A percentile compares a stretch with the other conserved stretches of the same genome.
Evolutionary conservation across 2,797 vertebrate genomes (phyloP).

Genomic region (Poecilia gillii): DNA sequence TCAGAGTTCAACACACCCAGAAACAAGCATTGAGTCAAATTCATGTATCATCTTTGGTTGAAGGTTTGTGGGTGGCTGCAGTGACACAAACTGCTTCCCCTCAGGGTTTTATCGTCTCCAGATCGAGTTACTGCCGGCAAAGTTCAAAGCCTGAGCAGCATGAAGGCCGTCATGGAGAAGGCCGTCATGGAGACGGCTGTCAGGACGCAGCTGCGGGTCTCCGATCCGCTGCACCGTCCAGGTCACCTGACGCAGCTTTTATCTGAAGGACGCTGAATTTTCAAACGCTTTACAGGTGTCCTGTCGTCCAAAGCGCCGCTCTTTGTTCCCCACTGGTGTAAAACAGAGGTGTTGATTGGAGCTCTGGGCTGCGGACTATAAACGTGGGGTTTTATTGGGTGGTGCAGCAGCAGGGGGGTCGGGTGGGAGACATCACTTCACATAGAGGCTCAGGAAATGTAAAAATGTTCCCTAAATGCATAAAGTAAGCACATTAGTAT

Average conservation of each 20-base stretch:
- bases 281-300: background rate
- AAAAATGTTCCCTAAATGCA: no score
- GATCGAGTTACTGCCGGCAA: constrained; percentile 3
- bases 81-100: background rate
- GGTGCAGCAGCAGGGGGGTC: no score
- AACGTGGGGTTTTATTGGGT: no score
- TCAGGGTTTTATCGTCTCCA: background rate
- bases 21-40: background rate
- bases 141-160: constrained; percentile 2
- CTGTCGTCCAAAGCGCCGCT: background rate
- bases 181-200: no score
- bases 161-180: background rate
- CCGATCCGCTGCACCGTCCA: background rate
- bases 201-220: no score
- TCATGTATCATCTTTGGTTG: background rate
- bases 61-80: background rate
- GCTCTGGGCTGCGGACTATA: background rate
- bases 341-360: background rate
- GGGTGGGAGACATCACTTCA: no score
- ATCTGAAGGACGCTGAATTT: background rate
- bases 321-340: background rate
- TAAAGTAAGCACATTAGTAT: no score
- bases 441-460: no score
- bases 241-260: background rate
- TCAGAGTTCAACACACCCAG: no score